Evolutionary conservation across 2,113 vertebrate species (phyloP).

Genomic region (Delphinus delphis): DNA sequence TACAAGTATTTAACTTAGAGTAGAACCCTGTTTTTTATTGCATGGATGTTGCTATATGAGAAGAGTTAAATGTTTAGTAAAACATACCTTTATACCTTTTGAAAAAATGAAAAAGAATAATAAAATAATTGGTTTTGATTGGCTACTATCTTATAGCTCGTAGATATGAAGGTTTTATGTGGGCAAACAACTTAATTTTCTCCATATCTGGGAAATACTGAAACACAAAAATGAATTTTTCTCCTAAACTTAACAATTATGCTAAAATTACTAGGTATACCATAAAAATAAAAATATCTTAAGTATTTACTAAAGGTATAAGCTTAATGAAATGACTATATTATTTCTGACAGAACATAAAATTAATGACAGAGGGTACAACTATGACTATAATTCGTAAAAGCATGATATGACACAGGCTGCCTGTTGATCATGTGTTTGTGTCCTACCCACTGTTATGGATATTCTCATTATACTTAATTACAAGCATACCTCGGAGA

Average conservation of each 20-base stretch:
- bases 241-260: not conserved
- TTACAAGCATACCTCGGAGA: not conserved
- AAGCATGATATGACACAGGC: not conserved
- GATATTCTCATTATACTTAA: not conserved
- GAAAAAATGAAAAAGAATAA: conserved; percentile 11
- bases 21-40: not conserved
- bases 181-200: not conserved
- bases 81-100: not conserved
- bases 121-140: not conserved
- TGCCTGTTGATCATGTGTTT: not conserved
- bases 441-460: not conserved
- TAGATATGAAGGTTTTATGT: not conserved
- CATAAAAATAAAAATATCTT: not conserved
- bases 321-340: not conserved
- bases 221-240: not conserved
- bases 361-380: not conserved
- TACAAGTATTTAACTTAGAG: not conserved
- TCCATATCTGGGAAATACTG: not conserved
- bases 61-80: conserved; percentile 4
- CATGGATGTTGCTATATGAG: not conserved
- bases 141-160: not conserved
- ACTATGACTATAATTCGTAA: not conserved
- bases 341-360: conserved; percentile 8
- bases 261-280: not conserved
- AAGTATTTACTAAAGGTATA: not conserved